phyloP scores from a whole-genome alignment of 2,113 vertebrate species.

The Ranitomeya variabilis region DNA sequence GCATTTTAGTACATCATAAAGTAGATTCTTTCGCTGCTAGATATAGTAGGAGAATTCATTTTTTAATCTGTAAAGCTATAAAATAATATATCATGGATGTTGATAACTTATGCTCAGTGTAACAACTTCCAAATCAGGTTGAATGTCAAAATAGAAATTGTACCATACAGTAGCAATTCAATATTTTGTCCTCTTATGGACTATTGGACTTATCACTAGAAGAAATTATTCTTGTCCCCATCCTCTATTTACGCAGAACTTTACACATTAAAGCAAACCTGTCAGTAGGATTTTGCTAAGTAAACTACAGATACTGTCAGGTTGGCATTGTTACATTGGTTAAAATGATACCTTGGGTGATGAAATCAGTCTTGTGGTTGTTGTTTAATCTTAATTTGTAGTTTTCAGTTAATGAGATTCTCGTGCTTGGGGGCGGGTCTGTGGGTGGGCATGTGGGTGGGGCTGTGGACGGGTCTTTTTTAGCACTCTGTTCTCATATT shows the following conservation, averaged over 20 bases:
- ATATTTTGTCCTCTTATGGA: not conserved
- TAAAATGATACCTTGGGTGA: no score
- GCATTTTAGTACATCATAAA: slow-evolving; percentile 29
- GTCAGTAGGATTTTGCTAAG: no score
- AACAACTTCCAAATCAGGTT: not conserved
- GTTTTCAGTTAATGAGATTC: no score
- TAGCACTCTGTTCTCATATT: no score
- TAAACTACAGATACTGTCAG: no score
- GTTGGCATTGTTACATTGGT: no score
- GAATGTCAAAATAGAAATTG: not conserved
- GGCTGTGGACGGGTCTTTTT: no score
- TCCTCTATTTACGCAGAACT: not conserved
- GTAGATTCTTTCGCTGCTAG: slow-evolving; percentile 13
- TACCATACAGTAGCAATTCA: not conserved
- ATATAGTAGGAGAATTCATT: not conserved
- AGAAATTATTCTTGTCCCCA: not conserved
- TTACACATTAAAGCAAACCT: no score
- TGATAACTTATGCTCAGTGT: not conserved
- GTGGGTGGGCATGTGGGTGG: no score
- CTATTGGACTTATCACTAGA: not conserved
- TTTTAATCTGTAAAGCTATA: not conserved
- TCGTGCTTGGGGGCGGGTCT: no score
- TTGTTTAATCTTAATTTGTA: no score
- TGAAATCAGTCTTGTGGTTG: no score
- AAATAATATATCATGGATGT: not conserved